Conservation (phyloP, 2,113 vertebrate species). For the Colaptes auratus region DNA sequence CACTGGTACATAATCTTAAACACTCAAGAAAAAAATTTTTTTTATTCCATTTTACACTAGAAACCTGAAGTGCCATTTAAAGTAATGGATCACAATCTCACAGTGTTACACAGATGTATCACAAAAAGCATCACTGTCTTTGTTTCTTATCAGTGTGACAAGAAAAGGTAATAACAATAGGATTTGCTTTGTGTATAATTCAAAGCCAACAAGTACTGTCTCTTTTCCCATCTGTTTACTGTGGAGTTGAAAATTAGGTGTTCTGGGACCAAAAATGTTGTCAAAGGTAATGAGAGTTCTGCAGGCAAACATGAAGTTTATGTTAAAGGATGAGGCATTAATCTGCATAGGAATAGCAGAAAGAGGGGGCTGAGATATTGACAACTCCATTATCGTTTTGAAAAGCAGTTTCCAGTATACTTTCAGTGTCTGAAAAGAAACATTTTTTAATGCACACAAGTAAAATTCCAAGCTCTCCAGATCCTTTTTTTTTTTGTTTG, state of each 20-base stretch:
- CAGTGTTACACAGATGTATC: neutral
- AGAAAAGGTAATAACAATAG: constrained; percentile 39
- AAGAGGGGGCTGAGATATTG: constrained; percentile 17
- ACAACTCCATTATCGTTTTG: constrained; percentile 24
- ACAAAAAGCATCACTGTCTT: constrained; percentile 9
- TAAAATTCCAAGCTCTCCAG: neutral
- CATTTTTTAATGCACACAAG: neutral
- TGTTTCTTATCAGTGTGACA: constrained; percentile 17
- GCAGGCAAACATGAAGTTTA: constrained; percentile 34
- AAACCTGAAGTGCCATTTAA: constrained; percentile 11
- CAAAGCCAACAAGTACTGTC: constrained; percentile 1
- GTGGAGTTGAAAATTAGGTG: constrained; percentile 67
- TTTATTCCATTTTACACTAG: neutral
- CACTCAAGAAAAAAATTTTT: constrained; percentile 5
- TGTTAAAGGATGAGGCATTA: constrained; percentile 67
- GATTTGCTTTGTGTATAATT: constrained; percentile 31
- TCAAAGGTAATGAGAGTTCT: constrained; percentile 72
- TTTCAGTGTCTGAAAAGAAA: neutral
- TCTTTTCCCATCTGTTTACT: constrained; percentile 31
- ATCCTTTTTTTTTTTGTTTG: neutral
- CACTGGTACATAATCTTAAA: neutral
- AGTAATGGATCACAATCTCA: constrained; percentile 5
- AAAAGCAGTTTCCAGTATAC: neutral
- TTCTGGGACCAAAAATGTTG: constrained; percentile 68
- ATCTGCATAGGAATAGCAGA: constrained; percentile 62